Conservation (phyloP, 1,140 invertebrate species). For the Pseudobourletiella spinata region DNA sequence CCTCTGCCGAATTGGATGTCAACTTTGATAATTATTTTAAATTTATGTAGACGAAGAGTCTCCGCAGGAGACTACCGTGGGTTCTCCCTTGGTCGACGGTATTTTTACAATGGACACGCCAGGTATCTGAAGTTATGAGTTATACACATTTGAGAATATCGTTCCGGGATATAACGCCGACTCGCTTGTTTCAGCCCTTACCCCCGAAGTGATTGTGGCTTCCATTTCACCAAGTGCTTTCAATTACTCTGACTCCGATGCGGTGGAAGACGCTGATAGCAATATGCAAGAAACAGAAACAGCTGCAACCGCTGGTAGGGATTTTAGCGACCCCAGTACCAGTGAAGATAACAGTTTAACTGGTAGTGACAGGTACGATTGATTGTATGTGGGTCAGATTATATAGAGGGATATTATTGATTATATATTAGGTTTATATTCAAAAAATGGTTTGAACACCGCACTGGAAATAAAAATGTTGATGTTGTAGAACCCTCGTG, state of each 20-base stretch:
- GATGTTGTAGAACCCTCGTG: background rate
- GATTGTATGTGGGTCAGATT: no score
- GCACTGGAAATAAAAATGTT: background rate
- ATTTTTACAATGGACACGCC: background rate
- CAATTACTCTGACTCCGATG: background rate
- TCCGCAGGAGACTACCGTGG: no score
- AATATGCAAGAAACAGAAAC: background rate
- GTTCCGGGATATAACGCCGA: no score
- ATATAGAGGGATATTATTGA: no score
- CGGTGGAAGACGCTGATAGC: background rate
- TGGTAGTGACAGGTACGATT: constrained; percentile 4
- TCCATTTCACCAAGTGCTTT: background rate
- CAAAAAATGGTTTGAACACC: no score
- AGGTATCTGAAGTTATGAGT: no score
- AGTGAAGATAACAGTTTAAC: constrained; percentile 1
- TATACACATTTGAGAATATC: no score
- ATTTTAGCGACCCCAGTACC: background rate
- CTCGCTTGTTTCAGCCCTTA: background rate
- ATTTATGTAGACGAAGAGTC: no score
- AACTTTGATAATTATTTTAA: background rate
- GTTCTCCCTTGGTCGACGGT: no score
- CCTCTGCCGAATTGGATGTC: no score
- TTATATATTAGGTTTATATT: background rate
- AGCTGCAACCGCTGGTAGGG: background rate
- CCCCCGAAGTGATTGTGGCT: background rate